These are phyloP conservation scores for Lasioglossum lativentre DNA, from an alignment of 2,888 invertebrate species.

Conservation along the genomic window DNA sequence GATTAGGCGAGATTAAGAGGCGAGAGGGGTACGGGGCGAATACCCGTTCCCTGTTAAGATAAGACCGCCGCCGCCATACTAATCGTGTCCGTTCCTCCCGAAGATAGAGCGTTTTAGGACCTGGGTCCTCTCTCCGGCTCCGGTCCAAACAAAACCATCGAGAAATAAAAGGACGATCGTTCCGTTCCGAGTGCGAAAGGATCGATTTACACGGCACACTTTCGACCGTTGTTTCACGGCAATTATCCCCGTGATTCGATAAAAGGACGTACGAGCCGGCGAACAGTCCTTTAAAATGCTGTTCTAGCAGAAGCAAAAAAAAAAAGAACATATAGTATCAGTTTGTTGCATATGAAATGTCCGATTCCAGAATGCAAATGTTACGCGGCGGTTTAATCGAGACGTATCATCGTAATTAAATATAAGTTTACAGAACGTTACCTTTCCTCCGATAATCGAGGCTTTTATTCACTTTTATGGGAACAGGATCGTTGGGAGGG, in stretches of 20 bases:
- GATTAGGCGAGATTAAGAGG: slow-evolving; percentile 78
- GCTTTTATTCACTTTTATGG: too few relatives aligned
- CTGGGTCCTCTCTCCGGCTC: slow-evolving; percentile 10
- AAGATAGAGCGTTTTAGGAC: slow-evolving; percentile 71
- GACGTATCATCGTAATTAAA: too few relatives aligned
- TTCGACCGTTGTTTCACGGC: slow-evolving; percentile 37
- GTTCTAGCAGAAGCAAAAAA: background rate
- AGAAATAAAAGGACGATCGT: slow-evolving; percentile 3
- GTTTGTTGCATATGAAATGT: background rate
- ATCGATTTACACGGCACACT: slow-evolving; percentile 51
- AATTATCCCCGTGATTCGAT: slow-evolving; percentile 45
- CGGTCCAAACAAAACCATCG: slow-evolving; percentile 33
- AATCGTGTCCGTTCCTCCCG: slow-evolving; percentile 74
- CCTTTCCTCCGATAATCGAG: too few relatives aligned
- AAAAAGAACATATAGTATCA: too few relatives aligned
- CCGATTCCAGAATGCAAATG: background rate
- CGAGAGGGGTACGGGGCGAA: slow-evolving; percentile 54
- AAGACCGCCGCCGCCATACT: slow-evolving; percentile 76
- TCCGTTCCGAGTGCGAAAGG: slow-evolving; percentile 43
- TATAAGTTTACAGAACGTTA: too few relatives aligned
- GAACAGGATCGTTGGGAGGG: too few relatives aligned
- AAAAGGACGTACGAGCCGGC: slow-evolving; percentile 15
- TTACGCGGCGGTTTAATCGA: too few relatives aligned
- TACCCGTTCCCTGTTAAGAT: slow-evolving; percentile 78
- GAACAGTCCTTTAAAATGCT: background rate